Evolutionary conservation across 1,140 invertebrate genomes (phyloP), one percentile per base, ranked within the genome.

Genomic region (Aphelenchoides besseyi): DNA sequence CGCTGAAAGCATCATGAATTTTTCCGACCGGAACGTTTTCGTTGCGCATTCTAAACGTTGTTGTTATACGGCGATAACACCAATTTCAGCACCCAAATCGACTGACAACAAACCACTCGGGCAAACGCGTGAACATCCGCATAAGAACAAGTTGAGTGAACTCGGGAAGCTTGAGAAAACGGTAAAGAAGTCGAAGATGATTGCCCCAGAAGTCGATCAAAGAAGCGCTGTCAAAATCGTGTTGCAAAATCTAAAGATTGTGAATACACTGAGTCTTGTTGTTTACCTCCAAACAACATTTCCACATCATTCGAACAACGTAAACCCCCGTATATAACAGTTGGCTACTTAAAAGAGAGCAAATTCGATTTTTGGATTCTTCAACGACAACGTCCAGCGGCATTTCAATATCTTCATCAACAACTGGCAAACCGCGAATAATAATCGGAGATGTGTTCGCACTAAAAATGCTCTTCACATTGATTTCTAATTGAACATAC

Each of bases 191-290:
- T 26, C 73, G 69, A 2, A 74, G 61, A 35, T 54, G 36, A 41
- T 74, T 67, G n/a, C 73, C 73, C 73, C 73, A 74, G 48, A 70
- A 74, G 3, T 28, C 36, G 9, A 12, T 18, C 33, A 16, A 55
- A 23, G 3, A 26, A 30, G 59, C 35, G 35, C n/a, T 41, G 37
- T 35, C 12, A 3, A 69, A 12, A 2, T 41, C 55, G 1, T 59
- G 55, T 28, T 59, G 5, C 55, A 59, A 33, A 18, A 59, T 59
- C 41, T 48, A 48, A 48, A 48, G 12, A 23, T 16, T 16, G 23
- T 23, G 41, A 48, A 48, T 16, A 23, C 12, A 48, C 12, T 23
- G 41, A 48, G 41, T 48, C 12, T 23, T 12, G 41, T 12, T 16
- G 23, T 23, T 48, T 23, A 12, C 41, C 41, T 48, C 41, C 41